Evolutionary conservation across 2,888 invertebrate genomes (phyloP).

Genomic region (Idaea aversata): DNA sequence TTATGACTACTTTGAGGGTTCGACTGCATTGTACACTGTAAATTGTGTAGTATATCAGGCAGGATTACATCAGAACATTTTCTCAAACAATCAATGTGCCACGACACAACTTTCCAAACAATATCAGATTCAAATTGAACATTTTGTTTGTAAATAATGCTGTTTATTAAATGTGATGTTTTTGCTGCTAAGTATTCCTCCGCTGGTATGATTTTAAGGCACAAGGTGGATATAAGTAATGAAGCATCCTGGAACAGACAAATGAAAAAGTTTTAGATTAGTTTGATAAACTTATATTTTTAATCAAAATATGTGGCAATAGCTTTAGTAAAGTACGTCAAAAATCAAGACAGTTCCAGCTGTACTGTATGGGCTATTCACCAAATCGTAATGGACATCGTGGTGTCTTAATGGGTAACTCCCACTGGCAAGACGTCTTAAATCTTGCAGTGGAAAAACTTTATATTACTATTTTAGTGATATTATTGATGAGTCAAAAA

Average conservation of each 20-base stretch:
- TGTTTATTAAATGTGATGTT: slow-evolving; percentile 79
- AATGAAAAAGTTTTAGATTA: neutral
- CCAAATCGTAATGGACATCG: too few relatives aligned
- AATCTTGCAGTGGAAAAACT: neutral
- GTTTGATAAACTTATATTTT: neutral
- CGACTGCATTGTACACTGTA: slow-evolving; percentile 61
- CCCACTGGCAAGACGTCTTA: too few relatives aligned
- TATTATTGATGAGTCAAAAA: neutral
- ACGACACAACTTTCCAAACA: slow-evolving; percentile 57
- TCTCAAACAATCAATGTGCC: slow-evolving; percentile 68
- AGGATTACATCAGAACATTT: slow-evolving; percentile 62
- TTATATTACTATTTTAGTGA: neutral
- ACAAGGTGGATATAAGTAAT: slow-evolving; percentile 54
- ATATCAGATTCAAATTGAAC: slow-evolving; percentile 56
- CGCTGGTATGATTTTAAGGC: slow-evolving; percentile 59
- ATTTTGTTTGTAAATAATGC: slow-evolving; percentile 77
- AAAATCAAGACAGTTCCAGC: too few relatives aligned
- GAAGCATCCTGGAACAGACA: slow-evolving; percentile 57
- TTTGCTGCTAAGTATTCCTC: slow-evolving; percentile 80
- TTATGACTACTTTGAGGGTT: slow-evolving; percentile 48
- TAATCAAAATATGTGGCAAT: neutral
- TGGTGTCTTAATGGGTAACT: too few relatives aligned
- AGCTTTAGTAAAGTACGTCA: too few relatives aligned
- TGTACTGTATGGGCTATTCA: too few relatives aligned
- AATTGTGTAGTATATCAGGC: slow-evolving; percentile 66